Base-by-base conservation (phyloP, 1,140 invertebrate genomes). In the Drosophila ogumai region DNA sequence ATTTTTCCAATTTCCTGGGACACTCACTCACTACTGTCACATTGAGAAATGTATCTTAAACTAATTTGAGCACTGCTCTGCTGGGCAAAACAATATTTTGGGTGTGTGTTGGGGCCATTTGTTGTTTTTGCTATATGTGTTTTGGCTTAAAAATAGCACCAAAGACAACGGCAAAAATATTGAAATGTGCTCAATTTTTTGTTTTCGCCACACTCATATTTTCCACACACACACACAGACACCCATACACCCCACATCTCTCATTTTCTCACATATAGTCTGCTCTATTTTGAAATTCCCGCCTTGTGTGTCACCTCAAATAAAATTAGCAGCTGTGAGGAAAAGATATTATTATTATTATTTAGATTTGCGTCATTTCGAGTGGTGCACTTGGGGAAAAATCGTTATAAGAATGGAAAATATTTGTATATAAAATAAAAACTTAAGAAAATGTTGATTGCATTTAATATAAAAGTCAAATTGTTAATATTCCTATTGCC, bases 41-140 rank as follows among this genome's bases (percentile, higher is more conserved):
- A 80, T 88, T 88, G 77, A 81, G 68, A 88, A 88, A 85, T 90
- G 84, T 88, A 88, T 90, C 81, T 90, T 68, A 84, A 90, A 88
- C 84, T 88, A 88, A 88, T 88, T 88, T 88, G 84, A 87, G 79
- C 63, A 87, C 49, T 61, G 77, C 58, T 75, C 22, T 73, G 79
- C 79, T 88, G 81, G 79, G 73, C 81, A 74, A 72, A 79, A 64
- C 60, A 75, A 88, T 73, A 64, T 61, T 73, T 78, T 57, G 56
- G 47, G 47, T 71, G 46, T 60, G 38, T 64, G 57, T 71, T 78
- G 69, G 61, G 78, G 50, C 72, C 71, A 40, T 59, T 64, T 69
- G 58, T 64, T 63, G 36, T 66, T 52, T 47, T 36, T 41, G 46
- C 38, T 59, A 47, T 72, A 41, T 57, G 59, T 74, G 69, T 34